phyloP scores from a whole-genome alignment of 2,888 invertebrate species.

The Papilio gigon region DNA sequence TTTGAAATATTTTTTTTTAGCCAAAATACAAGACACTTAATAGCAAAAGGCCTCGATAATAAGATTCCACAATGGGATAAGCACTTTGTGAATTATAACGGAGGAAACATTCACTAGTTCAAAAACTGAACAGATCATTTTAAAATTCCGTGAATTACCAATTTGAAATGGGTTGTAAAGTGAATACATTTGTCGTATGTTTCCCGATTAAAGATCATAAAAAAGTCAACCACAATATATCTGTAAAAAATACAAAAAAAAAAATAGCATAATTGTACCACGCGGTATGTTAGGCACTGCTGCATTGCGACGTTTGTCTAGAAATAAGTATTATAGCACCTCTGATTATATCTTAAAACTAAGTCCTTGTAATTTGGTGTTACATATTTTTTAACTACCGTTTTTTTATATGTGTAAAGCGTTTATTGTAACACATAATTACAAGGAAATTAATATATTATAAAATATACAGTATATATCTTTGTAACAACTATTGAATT shows the following conservation, averaged over 20 bases:
- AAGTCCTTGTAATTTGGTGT: slow-evolving; percentile 34
- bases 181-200: slow-evolving; percentile 11
- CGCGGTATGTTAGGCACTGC: slow-evolving; percentile 33
- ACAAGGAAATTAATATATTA: slow-evolving; percentile 44
- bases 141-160: too few relatives aligned
- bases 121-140: too few relatives aligned
- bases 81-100: slow-evolving; percentile 64
- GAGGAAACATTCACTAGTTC: slow-evolving; percentile 40
- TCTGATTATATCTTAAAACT: slow-evolving; percentile 36
- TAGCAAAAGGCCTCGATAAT: slow-evolving; percentile 54
- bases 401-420: not conserved
- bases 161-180: not conserved
- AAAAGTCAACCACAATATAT: slow-evolving; percentile 39
- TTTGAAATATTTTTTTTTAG: slow-evolving; percentile 7
- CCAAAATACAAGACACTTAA: not conserved
- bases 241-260: slow-evolving; percentile 33
- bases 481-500: slow-evolving; percentile 45
- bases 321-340: slow-evolving; percentile 41
- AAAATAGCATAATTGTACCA: slow-evolving; percentile 37
- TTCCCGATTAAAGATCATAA: slow-evolving; percentile 24
- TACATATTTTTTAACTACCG: not conserved
- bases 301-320: slow-evolving; percentile 35
- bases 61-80: slow-evolving; percentile 59
- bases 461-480: slow-evolving; percentile 46
- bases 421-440: slow-evolving; percentile 41